phyloP scores from a whole-genome alignment of 2,888 invertebrate species.

The Eutolmus rufibarbis region DNA sequence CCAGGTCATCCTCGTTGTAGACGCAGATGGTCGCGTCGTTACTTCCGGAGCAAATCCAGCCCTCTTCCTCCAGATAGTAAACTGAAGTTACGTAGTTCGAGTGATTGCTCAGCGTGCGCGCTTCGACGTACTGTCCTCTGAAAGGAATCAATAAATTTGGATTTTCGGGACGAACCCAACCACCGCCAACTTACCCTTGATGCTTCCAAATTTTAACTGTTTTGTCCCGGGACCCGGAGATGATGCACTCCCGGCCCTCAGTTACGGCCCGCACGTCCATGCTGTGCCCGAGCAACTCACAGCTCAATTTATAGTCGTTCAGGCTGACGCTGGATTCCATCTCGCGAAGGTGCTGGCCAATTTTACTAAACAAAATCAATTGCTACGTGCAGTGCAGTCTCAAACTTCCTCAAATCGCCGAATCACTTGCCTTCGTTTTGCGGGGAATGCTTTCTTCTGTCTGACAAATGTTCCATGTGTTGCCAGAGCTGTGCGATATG shows the following conservation, averaged over 20 bases:
- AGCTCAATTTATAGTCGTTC: slow-evolving; percentile 78
- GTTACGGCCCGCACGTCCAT: slow-evolving; percentile 82
- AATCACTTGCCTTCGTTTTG: neutral
- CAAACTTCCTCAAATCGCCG: neutral
- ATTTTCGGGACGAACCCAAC: neutral
- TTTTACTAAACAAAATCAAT: neutral
- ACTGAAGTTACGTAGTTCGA: slow-evolving; percentile 86
- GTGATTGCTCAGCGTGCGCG: slow-evolving; percentile 78
- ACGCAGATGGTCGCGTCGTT: slow-evolving; percentile 86
- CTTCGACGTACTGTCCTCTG: slow-evolving; percentile 71
- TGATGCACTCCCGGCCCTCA: slow-evolving; percentile 66
- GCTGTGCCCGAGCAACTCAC: slow-evolving; percentile 79
- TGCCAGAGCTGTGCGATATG: neutral
- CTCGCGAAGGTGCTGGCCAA: neutral
- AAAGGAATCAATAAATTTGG: slow-evolving; percentile 56
- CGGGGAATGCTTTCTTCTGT: neutral
- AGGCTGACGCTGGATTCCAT: slow-evolving; percentile 50
- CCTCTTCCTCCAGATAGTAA: slow-evolving; percentile 76
- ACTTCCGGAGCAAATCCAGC: slow-evolving; percentile 85
- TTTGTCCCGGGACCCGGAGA: slow-evolving; percentile 89
- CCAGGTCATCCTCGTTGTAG: slow-evolving; percentile 74
- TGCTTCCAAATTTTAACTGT: slow-evolving; percentile 87
- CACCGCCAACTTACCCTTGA: slow-evolving; percentile 65
- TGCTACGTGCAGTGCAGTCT: neutral
- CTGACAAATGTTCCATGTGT: neutral